Evolutionary conservation across 1,140 invertebrate species (phyloP).

Genomic region (Branchinecta lindahli): DNA sequence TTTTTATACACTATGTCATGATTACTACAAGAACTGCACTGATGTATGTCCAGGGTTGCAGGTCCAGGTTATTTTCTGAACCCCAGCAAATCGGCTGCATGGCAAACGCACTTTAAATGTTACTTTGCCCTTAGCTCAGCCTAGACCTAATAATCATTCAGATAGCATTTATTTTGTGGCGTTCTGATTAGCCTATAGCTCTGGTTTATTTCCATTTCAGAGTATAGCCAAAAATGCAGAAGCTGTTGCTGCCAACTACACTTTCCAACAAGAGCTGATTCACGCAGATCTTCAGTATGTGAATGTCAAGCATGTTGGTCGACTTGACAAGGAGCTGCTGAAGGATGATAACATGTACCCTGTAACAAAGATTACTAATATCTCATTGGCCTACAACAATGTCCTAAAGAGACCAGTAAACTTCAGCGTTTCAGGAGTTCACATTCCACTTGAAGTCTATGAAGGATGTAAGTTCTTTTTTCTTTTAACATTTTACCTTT

Average conservation of each 20-base stretch:
- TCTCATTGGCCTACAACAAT: background rate
- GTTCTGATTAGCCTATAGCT: no score
- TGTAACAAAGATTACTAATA: background rate
- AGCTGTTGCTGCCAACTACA: background rate
- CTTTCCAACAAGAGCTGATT: background rate
- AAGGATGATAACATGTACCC: background rate
- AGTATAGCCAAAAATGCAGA: background rate
- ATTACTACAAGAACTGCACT: no score
- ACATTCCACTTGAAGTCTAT: slow-evolving; percentile 19
- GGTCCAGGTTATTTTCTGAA: no score
- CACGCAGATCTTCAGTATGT: slow-evolving; percentile 1
- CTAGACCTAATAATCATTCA: no score
- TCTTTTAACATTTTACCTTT: no score
- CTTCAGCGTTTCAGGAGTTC: slow-evolving; percentile 17
- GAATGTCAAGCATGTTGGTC: background rate
- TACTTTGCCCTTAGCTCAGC: no score
- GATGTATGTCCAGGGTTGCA: no score
- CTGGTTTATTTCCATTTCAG: background rate
- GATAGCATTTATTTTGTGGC: no score
- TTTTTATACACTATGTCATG: no score
- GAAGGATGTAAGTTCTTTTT: slow-evolving; percentile 19
- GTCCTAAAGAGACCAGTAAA: background rate
- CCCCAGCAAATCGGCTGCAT: no score
- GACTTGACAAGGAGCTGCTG: background rate
- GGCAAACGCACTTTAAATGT: no score